These are phyloP conservation scores for Ophonus ardosiacus DNA, from an alignment of 2,888 invertebrate genomes.

Conservation along the genomic window DNA sequence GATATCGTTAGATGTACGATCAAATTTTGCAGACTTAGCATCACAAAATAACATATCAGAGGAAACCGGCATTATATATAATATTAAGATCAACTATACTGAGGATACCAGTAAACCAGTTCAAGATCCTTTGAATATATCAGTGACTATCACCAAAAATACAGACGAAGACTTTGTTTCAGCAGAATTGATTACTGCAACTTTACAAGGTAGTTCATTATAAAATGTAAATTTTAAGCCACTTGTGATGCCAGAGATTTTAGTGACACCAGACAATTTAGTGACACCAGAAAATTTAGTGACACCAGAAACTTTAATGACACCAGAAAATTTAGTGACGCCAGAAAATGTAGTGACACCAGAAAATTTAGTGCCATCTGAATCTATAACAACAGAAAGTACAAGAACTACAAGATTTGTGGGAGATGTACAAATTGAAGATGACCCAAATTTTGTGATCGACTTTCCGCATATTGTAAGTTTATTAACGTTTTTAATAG, in stretches of 20 bases:
- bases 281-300: background rate
- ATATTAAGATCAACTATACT: constrained; percentile 2
- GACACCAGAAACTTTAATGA: no score
- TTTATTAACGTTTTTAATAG: background rate
- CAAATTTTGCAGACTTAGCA: background rate
- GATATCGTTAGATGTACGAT: background rate
- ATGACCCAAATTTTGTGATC: background rate
- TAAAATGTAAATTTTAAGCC: no score
- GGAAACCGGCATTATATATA: background rate
- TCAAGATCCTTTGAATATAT: constrained; percentile 12
- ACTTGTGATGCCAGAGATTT: background rate
- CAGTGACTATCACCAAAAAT: background rate
- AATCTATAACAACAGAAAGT: background rate
- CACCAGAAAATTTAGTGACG: background rate
- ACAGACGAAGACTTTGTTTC: background rate
- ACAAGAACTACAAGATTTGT: background rate
- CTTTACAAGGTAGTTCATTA: background rate
- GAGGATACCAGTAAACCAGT: constrained; percentile 1
- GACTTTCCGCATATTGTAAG: constrained; percentile 65
- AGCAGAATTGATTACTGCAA: background rate
- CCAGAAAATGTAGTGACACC: background rate
- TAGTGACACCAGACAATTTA: background rate
- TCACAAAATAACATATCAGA: background rate
- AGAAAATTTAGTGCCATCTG: no score
- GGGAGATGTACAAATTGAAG: background rate